Base-by-base conservation (phyloP, 2,113 vertebrate genomes). In the Athene noctua region DNA sequence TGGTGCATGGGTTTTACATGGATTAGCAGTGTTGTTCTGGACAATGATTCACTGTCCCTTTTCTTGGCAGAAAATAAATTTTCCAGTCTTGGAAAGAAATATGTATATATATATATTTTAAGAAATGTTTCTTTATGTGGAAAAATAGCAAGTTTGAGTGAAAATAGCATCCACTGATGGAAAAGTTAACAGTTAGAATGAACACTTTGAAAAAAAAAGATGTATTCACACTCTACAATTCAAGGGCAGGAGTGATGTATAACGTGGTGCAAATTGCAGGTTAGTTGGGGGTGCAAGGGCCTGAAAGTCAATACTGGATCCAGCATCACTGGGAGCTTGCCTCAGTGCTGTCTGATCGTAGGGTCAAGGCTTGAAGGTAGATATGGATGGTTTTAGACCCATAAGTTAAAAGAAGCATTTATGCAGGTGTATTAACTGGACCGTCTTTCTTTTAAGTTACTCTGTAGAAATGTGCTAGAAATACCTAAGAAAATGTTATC, bases 1-100 rank as follows among this genome's bases (percentile, higher is more conserved):
- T 96, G 96, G 97, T 51, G 42, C 71, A 40, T 72, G 52, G 29
- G 71, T 88, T 97, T 94, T 96, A 47, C 73, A 42, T 0, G 88
- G 95, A 96, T 97, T 96, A 97, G 72, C 38, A 75, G 96, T 90
- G 93, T 91, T 96, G 27, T 88, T 97, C 77, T 96, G 92, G 94
- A 96, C 94, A 96, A 90, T 97, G 94, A 96, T 96, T 97, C 93
- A 88, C 92, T 96, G 94, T 96, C 97, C 94, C 27, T 97, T 94
- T 95, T 88, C 93, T 96, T 97, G 94, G 94, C 80, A 70, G 80
- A 83, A 95, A 90, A 74, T 92, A 94, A 82, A 84, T 92, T 95
- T 97, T 96, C 91, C 88, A 96, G 86, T 86, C 96, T 95, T 94
- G 75, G 95, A 95, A 97, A 94, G 92, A 92, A 74, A 42, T 4